A percentile compares a stretch with the other conserved stretches of the same genome.
phyloP scores from a whole-genome alignment of 2,113 vertebrate genomes.

The Ornithorhynchus anatinus region DNA sequence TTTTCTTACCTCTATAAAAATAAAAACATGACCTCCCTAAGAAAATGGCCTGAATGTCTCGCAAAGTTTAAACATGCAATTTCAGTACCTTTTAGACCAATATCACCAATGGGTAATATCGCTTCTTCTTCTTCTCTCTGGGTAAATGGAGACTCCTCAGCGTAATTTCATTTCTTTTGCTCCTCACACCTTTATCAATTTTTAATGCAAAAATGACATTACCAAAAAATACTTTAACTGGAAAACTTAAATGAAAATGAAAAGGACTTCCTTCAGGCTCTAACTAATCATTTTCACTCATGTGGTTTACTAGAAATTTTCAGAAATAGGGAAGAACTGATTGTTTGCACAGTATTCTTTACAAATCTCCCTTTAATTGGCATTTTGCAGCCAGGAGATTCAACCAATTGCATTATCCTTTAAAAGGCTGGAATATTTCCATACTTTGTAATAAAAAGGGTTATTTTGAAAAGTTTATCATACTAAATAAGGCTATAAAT shows the following conservation, averaged over 20 bases:
- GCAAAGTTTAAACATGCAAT: background rate
- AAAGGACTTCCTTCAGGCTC: constrained; percentile 5
- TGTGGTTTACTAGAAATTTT: constrained; percentile 27
- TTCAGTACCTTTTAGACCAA: background rate
- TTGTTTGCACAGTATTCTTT: constrained; percentile 64
- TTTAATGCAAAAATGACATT: constrained; percentile 12
- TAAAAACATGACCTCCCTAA: background rate
- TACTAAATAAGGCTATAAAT: constrained; percentile 63
- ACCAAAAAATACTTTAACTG: constrained; percentile 10
- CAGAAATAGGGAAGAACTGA: constrained; percentile 44
- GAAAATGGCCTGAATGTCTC: background rate
- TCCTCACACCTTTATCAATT: too few species aligned
- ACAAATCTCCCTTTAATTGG: constrained; percentile 62
- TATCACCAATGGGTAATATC: too few species aligned
- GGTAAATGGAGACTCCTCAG: too few species aligned
- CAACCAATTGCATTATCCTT: constrained; percentile 63
- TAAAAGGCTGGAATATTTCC: constrained; percentile 51
- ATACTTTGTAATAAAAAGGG: constrained; percentile 65
- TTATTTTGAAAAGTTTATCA: constrained; percentile 62
- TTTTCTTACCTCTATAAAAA: too few species aligned
- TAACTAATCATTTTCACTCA: constrained; percentile 21
- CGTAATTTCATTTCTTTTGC: too few species aligned
- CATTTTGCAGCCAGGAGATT: constrained; percentile 57
- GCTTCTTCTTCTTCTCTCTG: too few species aligned
- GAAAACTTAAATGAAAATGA: constrained; percentile 7